These are phyloP conservation scores for Anadara kagoshimensis DNA, from an alignment of 1,140 invertebrate genomes.

Conservation along the genomic window DNA sequence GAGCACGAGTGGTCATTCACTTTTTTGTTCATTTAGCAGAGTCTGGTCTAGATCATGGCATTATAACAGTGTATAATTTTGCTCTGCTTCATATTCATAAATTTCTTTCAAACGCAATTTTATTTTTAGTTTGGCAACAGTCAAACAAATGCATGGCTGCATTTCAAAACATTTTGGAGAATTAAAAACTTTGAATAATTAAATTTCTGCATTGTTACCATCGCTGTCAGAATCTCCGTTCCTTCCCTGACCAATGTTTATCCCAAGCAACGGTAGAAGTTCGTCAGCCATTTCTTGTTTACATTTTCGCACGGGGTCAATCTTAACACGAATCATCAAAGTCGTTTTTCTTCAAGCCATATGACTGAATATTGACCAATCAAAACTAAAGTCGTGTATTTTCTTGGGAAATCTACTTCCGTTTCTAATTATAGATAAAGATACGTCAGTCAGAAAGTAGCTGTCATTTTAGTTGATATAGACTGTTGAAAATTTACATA, in stretches of 20 bases:
- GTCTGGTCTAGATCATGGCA: too few species aligned
- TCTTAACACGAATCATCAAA: neutral
- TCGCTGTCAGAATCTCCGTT: too few species aligned
- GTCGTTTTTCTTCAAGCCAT: neutral
- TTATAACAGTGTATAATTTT: too few species aligned
- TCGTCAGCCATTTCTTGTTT: constrained; percentile 45
- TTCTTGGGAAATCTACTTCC: constrained; percentile 31
- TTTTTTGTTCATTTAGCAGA: too few species aligned
- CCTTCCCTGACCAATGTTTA: constrained; percentile 14
- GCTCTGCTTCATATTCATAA: too few species aligned
- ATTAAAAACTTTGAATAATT: too few species aligned
- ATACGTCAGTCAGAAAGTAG: constrained; percentile 26
- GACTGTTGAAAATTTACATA: neutral
- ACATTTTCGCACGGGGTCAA: constrained; percentile 29
- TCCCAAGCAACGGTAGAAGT: constrained; percentile 44
- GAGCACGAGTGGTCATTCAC: too few species aligned
- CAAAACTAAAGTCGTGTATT: constrained; percentile 41
- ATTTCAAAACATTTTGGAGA: too few species aligned
- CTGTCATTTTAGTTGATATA: neutral
- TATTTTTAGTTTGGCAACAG: too few species aligned
- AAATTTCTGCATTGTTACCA: too few species aligned
- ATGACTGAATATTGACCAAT: constrained; percentile 36
- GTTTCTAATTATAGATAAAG: constrained; percentile 21
- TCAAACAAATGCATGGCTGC: too few species aligned
- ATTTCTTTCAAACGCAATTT: too few species aligned